Evolutionary conservation across 2,113 vertebrate genomes (phyloP), one percentile per base, ranked within the genome.

Genomic region (Chaetodon trifascialis): DNA sequence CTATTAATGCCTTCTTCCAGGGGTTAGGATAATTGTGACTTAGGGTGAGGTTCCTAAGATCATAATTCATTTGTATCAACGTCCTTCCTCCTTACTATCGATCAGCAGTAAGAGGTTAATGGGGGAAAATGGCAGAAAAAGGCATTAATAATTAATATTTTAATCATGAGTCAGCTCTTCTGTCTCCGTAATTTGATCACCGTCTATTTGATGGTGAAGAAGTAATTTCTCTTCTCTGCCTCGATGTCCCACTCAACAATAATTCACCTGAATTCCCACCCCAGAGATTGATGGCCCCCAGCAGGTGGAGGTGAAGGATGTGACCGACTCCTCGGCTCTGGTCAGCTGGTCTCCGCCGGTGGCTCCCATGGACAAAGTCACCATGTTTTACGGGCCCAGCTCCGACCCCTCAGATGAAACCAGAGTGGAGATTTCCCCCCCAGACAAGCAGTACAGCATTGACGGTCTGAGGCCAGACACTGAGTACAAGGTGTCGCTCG

Each of bases 291-390:
- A 99, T 23, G 94, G 96, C 10, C 98, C 98, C 2, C 95, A 88
- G 78, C 96, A 97, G 81, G 88, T 97, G 0, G 96, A 98, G 74
- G 96, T 96, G 60, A 96, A 91, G 75, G 97, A 98, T 0, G 92
- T 99, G 63, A 97, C 96, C 0, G 97, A 97, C 89, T 96, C 95
- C 55, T 97, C 97, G 0, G 97, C 96, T 0, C 94, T 99, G 15
- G 90, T 99, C 88, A 95, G 96, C 0, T 99, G 98, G 98, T 95
- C 94, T 83, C 96, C 95, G 76, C 96, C 98, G 0, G 82, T 96
- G 91, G 96, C 96, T 21, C 94, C 96, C 21, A 93, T 97, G 0
- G 96, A 98, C 2, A 87, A 89, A 19, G 81, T 99, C 2, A 95
- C 95, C 38, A 91, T 99, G 75, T 94, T 92, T 1, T 99, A 97